These are phyloP conservation scores for Drosophila longiperda DNA, from an alignment of 2,888 invertebrate genomes.

Conservation along the genomic window DNA sequence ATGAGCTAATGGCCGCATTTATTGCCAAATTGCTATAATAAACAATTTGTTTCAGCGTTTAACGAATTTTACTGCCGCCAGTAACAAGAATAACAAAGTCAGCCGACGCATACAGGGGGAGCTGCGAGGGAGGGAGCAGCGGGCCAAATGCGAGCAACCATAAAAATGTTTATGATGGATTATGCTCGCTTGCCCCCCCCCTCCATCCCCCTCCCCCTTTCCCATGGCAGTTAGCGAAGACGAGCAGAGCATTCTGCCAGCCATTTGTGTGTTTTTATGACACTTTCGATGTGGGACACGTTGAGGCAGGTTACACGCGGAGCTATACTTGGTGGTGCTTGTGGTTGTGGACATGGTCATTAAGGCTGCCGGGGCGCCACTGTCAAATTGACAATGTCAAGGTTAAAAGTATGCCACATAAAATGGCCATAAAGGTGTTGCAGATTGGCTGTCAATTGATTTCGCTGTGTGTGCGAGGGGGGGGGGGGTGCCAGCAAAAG, in stretches of 20 bases:
- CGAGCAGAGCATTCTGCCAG: slow-evolving; percentile 41
- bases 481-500: background rate
- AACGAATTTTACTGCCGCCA: slow-evolving; percentile 83
- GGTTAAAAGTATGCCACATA: slow-evolving; percentile 78
- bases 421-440: slow-evolving; percentile 78
- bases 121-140: background rate
- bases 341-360: slow-evolving; percentile 44
- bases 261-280: slow-evolving; percentile 77
- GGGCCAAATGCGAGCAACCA: slow-evolving; percentile 66
- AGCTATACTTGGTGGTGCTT: slow-evolving; percentile 18
- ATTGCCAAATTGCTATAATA: slow-evolving; percentile 80
- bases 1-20: slow-evolving; percentile 78
- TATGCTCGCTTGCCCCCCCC: slow-evolving; percentile 60
- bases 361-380: slow-evolving; percentile 44
- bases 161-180: slow-evolving; percentile 82
- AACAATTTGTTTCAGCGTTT: slow-evolving; percentile 82
- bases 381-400: slow-evolving; percentile 77
- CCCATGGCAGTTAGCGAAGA: slow-evolving; percentile 4
- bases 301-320: slow-evolving; percentile 76
- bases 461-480: slow-evolving; percentile 38
- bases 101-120: slow-evolving; percentile 2
- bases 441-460: slow-evolving; percentile 74
- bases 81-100: slow-evolving; percentile 56
- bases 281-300: slow-evolving; percentile 67
- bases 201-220: too few species aligned